Percentiles rank a stretch among this genome's conserved stretches.
Evolutionary conservation across 2,797 vertebrate genomes (phyloP).

Genomic region (Periophthalmus magnuspinnatus): DNA sequence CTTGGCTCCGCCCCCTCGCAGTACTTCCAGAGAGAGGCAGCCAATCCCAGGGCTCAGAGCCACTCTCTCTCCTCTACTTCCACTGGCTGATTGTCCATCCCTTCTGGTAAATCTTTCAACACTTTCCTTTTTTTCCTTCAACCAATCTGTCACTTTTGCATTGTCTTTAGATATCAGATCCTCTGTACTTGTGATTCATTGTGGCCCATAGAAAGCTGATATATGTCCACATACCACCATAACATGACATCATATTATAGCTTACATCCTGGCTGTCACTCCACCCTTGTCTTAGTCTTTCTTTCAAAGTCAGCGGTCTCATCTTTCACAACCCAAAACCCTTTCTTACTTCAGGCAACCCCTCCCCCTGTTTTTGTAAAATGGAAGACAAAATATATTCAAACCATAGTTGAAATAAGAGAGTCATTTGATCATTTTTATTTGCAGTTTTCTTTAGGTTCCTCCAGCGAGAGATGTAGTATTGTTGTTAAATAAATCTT

Average conservation of each 20-base stretch:
- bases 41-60: slow-evolving; percentile 76
- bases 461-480: slow-evolving; percentile 71
- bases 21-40: slow-evolving; percentile 82
- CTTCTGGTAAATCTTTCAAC: slow-evolving; percentile 79
- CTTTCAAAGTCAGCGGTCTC: slow-evolving; percentile 33
- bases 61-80: slow-evolving; percentile 78
- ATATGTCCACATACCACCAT: slow-evolving; percentile 11
- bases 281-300: slow-evolving; percentile 8
- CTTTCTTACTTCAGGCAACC: slow-evolving; percentile 31
- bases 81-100: slow-evolving; percentile 77
- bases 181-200: slow-evolving; percentile 8
- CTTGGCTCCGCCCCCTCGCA: slow-evolving; percentile 80
- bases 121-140: slow-evolving; percentile 26
- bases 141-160: slow-evolving; percentile 26
- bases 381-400: slow-evolving; percentile 18
- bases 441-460: slow-evolving; percentile 73
- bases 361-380: slow-evolving; percentile 31
- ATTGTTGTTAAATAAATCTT: slow-evolving; percentile 44
- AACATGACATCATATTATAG: slow-evolving; percentile 17
- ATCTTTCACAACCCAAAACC: slow-evolving; percentile 42
- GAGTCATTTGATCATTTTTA: slow-evolving; percentile 48
- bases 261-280: background rate
- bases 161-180: slow-evolving; percentile 12
- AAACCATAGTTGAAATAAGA: background rate
- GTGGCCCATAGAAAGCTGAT: slow-evolving; percentile 17